Base-by-base conservation (phyloP, 2,113 vertebrate species). In the Tricholaema leucomelas region DNA sequence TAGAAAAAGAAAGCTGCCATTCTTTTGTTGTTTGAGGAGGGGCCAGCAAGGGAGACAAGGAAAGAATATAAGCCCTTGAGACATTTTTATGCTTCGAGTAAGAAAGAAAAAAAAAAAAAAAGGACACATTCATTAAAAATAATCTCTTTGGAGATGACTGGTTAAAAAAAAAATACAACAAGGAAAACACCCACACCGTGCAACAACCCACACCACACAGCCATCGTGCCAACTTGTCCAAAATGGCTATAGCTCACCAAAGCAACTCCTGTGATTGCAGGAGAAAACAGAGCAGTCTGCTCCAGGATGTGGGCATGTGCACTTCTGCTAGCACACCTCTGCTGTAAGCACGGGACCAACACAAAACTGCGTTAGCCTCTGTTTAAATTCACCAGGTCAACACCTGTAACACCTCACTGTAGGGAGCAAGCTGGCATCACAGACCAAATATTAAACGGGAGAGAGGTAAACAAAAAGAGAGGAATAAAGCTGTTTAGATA, bases 1-100 rank as follows among this genome's bases (percentile, higher is more conserved):
- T 58, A 61, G 80, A 93, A 93, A 88, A 83, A 93, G 75, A 88
- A 95, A 89, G 78, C 92, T 92, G 92, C 46, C 87, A 92, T 94
- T 91, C 95, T 93, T 96, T 95, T 96, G 91, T 96, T 95, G 79
- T 95, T 94, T 90, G 89, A 94, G 91, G 65, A 94, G 89, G 72
- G 82, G 92, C 91, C 87, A 91, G 85, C 81, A 92, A 87, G 81
- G 87, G 85, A 95, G 90, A 90, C 76, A 64, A 44, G 54, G 88
- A 90, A 91, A 93, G 88, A 95, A 92, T 79, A 93, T 70, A 78
- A 92, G 91, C 91, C 94, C 93, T 87, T 89, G 87, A 95, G 93
- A 85, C 90, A 89, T 89, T 94, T 95, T 95, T 92, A 87, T 85
- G 85, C 79, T 92, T 56, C 0, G 10, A 87, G 60, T 66, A 93